Percentiles rank a stretch among this genome's conserved stretches.
Evolutionary conservation across 1,140 invertebrate species (phyloP).

Genomic region (Ruditapes philippinarum): DNA sequence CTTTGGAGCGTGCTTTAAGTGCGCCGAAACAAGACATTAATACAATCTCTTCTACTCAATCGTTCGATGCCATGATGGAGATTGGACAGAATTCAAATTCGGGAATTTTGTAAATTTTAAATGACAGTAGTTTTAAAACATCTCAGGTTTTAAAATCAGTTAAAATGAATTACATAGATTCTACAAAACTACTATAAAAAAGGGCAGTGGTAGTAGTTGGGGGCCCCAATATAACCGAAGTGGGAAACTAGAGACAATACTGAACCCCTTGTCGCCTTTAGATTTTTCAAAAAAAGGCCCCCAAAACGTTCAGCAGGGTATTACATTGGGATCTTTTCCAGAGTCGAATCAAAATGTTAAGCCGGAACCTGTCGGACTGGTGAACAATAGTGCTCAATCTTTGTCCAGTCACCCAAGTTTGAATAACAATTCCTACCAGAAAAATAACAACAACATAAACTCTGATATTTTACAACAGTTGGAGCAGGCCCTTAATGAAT

Average conservation of each 20-base stretch:
- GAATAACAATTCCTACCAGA: not conserved
- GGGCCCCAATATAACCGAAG: slow-evolving; percentile 36
- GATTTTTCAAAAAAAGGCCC: slow-evolving; percentile 84
- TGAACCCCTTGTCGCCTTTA: slow-evolving; percentile 81
- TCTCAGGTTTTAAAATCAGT: slow-evolving; percentile 59
- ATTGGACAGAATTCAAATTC: slow-evolving; percentile 53
- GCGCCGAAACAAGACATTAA: slow-evolving; percentile 31
- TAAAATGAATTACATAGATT: slow-evolving; percentile 66
- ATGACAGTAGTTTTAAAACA: slow-evolving; percentile 47
- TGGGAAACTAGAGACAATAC: slow-evolving; percentile 71
- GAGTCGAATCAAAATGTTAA: slow-evolving; percentile 31
- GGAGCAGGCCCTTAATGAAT: slow-evolving; percentile 75
- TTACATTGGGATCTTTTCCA: slow-evolving; percentile 53
- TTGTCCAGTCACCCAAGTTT: not conserved
- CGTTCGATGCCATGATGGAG: slow-evolving; percentile 13
- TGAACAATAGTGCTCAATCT: slow-evolving; percentile 21
- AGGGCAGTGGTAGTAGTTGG: not conserved
- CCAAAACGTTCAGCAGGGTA: slow-evolving; percentile 81
- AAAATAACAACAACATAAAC: not conserved
- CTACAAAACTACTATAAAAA: slow-evolving; percentile 24
- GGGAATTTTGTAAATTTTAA: slow-evolving; percentile 61
- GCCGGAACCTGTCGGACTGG: not conserved
- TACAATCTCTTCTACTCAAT: slow-evolving; percentile 49
- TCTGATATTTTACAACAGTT: slow-evolving; percentile 66
- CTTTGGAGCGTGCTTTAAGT: slow-evolving; percentile 39